phyloP scores from a whole-genome alignment of 2,888 invertebrate genomes.

The Camponotus fellah region DNA sequence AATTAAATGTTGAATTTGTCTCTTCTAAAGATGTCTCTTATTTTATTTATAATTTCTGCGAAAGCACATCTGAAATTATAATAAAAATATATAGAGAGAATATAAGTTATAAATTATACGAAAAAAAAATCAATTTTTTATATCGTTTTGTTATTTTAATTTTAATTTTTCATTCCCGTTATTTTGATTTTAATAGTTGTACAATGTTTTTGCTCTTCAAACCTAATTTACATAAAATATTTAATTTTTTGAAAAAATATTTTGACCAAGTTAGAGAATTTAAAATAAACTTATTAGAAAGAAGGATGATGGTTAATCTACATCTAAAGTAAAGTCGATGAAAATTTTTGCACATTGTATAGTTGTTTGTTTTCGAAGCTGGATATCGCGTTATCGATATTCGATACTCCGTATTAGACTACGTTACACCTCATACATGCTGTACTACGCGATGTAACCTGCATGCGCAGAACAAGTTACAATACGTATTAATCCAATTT shows the following conservation, averaged over 20 bases:
- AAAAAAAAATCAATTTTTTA: background rate
- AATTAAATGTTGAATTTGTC: background rate
- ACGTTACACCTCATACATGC: conserved; percentile 26
- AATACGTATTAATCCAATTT: conserved; percentile 54
- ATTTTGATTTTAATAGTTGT: background rate
- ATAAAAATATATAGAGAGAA: background rate
- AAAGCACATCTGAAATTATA: background rate
- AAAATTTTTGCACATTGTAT: conserved; percentile 46
- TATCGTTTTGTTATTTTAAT: background rate
- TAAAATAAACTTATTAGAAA: background rate
- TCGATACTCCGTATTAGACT: conserved; percentile 47
- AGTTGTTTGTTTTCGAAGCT: conserved; percentile 47
- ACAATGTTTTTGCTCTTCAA: background rate
- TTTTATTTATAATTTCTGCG: background rate
- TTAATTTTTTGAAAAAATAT: background rate
- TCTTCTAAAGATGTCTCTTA: background rate
- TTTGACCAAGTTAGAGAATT: background rate
- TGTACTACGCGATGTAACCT: conserved; percentile 47
- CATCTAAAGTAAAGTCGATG: background rate
- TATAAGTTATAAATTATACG: background rate
- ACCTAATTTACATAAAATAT: background rate
- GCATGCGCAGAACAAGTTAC: conserved; percentile 46
- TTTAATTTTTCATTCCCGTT: too few relatives aligned
- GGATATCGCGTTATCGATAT: conserved; percentile 51
- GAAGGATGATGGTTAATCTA: conserved; percentile 7